Base-by-base conservation (phyloP, 2,888 invertebrate genomes). In the Exocentrus adspersus region DNA sequence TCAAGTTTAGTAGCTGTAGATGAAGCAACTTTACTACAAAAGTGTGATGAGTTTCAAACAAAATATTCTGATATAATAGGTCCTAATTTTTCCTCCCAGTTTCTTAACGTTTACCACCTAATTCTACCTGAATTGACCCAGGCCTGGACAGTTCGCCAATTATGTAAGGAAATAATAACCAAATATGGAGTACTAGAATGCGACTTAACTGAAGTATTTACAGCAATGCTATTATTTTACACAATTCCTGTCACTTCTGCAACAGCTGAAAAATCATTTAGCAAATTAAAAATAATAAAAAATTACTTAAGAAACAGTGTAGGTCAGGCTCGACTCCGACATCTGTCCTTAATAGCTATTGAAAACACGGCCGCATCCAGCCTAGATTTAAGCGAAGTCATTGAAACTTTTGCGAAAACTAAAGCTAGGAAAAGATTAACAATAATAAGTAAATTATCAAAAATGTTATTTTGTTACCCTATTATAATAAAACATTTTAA, bases 291-390 rank as follows among this genome's bases (percentile, higher is more conserved):
- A 48, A 48, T 58, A 17, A 48, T 58, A 37, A 64, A 60, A 64
- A 64, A 60, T 19, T 42, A 59, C 60, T 64, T 30, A 50, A 64
- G 54, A 60, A 64, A 60, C 46, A 60, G 19, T 46, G 46, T 63
- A 53, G 59, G 53, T 73, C 75, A 76, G 74, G 72, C 75, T 64
- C 69, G 72, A 73, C 60, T 65, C 56, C 60, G 62, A 60, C 57
- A 66, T 63, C 60, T 63, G 56, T 66, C 46, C 37, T 59, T 66
- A 60, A 66, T 60, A 60, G 54, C 60, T 60, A 63, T 63, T 37
- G 60, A 66, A 51, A 60, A 60, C 50, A 54, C 51, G 51, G 50
- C 16, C 10, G 50, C 50, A 30, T 30, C 2, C 14, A 21, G 14
- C 12, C 14, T 30, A 17, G 50, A 50, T 30, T 12, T 30, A 24